Percentiles rank a stretch among this genome's conserved stretches.
Evolutionary conservation across 2,113 vertebrate genomes (phyloP).

Genomic region (Porphyrio hochstetteri): DNA sequence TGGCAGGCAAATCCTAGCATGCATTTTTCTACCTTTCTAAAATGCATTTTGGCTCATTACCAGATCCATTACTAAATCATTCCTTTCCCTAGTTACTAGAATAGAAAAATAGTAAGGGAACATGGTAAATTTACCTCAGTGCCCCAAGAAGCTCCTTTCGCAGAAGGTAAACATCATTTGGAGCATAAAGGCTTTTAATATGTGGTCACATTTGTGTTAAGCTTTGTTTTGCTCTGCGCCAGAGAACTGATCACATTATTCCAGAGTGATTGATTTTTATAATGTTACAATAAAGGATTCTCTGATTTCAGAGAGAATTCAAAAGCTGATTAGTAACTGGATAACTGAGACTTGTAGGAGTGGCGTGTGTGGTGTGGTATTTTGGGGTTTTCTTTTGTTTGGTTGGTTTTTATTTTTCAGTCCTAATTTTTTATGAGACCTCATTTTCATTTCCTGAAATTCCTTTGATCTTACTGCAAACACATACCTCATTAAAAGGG

Average conservation of each 20-base stretch:
- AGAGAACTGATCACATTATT: not conserved
- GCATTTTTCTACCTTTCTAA: conserved; percentile 20
- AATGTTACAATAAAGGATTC: not conserved
- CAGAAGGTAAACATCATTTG: not conserved
- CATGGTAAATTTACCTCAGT: not conserved
- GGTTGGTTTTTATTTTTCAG: not conserved
- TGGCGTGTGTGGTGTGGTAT: too few species aligned
- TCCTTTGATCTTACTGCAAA: not conserved
- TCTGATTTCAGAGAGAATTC: not conserved
- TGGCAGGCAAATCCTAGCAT: not conserved
- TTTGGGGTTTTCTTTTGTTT: not conserved
- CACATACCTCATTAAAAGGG: not conserved
- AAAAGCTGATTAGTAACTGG: not conserved
- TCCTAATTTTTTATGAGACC: not conserved
- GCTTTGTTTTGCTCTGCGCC: fast-evolving
- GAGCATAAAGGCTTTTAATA: not conserved
- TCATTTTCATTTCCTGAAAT: conserved; percentile 1
- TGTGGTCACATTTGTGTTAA: not conserved
- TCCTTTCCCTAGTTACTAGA: not conserved
- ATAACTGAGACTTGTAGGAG: not conserved
- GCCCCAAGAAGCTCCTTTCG: not conserved
- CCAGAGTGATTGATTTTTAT: not conserved
- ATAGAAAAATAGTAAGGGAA: not conserved
- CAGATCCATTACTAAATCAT: not conserved
- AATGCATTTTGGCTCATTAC: conserved; percentile 25